Conservation (phyloP, 2,113 vertebrate genomes). For the Podiceps cristatus region DNA sequence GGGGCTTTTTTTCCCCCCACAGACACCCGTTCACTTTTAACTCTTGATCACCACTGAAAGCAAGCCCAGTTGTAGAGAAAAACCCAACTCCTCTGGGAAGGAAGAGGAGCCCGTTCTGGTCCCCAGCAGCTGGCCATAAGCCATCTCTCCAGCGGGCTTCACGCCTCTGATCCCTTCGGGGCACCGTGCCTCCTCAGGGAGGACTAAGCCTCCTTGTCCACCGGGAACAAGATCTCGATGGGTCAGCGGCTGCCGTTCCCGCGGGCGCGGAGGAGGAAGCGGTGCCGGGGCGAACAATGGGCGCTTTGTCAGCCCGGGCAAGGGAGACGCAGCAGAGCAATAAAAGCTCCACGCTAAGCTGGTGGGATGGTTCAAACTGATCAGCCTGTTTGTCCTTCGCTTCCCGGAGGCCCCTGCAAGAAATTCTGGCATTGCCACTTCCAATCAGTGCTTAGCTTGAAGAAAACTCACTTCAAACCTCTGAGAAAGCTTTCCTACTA, state of each 20-base stretch:
- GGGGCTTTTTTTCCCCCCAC: not conserved
- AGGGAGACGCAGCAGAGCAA: not conserved
- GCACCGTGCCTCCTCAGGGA: not conserved
- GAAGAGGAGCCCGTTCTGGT: not conserved
- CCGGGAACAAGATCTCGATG: not conserved
- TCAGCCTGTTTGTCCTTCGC: not conserved
- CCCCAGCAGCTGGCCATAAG: not conserved
- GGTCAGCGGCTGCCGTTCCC: not conserved
- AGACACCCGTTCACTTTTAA: not conserved
- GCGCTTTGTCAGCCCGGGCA: not conserved
- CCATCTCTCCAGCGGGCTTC: not conserved
- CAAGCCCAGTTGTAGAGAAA: not conserved
- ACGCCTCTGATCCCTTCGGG: not conserved
- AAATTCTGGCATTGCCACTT: not conserved
- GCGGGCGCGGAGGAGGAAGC: not conserved
- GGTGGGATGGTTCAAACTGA: not conserved
- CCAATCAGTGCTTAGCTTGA: not conserved
- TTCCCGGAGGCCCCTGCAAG: not conserved
- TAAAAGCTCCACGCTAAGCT: not conserved
- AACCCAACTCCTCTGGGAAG: not conserved
- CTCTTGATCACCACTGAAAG: not conserved
- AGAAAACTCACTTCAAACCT: not conserved
- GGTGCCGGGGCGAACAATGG: not conserved
- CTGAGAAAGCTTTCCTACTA: not conserved
- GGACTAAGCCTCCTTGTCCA: not conserved